Evolutionary conservation across 2,888 invertebrate species (phyloP), one percentile per base, ranked within the genome.

Genomic region (Silvanus unidentatus): DNA sequence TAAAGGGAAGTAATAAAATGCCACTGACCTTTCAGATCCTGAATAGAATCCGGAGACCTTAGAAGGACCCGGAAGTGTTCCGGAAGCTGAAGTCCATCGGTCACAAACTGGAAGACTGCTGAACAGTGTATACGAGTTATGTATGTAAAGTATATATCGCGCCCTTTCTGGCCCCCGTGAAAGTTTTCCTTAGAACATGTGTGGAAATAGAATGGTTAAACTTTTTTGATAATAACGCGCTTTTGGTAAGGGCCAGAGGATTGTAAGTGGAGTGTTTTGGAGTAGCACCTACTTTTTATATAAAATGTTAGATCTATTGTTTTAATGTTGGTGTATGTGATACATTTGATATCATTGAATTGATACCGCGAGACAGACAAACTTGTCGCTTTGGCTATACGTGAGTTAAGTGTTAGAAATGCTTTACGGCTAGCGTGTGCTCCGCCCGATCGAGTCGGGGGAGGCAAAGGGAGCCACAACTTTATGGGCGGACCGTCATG

Each of bases 321-420:
- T 11, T 22, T 22, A 22, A 22, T 22, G 32, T 9, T 11, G 53
- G 46, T 37, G 16, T 37, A 53, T 53, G 58, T 52, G 47, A 52
- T 42, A 62, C 60, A 62, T 64, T 59, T 60, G 63, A 62, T 65
- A 64, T 64, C 63, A 66, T 66, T 63, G 48, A 54, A 42, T 52
- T 49, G 64, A 65, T 62, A 64, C 59, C 69, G 68, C 69, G 69
- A 12, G 63, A 63, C 62, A 64, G 37, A 37, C 66, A 61, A 61
- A 67, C 70, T 70, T 71, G 70, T 70, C 71, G 37, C 68, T 69
- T 68, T 68, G 65, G 68, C 68, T 62, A 67, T 70, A 71, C 71
- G 70, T 70, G 69, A 72, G 72, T 73, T 72, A 73, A 73, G 71
- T 72, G 72, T 70, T 69, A 62, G 66, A 64, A 67, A 73, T 72